Percentiles rank a stretch among this genome's conserved stretches.
phyloP scores from a whole-genome alignment of 2,113 vertebrate genomes.

The Lonchura striata region DNA sequence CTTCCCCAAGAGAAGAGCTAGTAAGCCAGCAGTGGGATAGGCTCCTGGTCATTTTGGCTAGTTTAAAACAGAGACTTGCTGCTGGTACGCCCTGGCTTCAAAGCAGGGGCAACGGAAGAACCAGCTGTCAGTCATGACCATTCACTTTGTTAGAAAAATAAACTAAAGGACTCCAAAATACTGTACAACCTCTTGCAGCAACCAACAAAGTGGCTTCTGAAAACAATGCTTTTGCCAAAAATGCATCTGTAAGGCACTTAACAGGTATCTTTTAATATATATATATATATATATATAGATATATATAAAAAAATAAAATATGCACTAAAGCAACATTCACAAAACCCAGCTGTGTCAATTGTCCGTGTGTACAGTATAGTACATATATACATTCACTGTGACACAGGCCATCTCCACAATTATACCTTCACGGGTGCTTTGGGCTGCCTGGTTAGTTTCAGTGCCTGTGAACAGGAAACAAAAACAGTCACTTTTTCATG shows the following conservation, averaged over 20 bases:
- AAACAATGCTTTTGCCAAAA: constrained; percentile 68
- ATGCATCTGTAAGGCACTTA: constrained; percentile 82
- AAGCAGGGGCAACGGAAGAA: background rate
- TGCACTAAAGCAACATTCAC: constrained; percentile 74
- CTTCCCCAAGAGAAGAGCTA: background rate
- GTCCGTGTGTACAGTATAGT: constrained; percentile 68
- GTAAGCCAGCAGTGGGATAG: constrained; percentile 19
- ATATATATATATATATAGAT: constrained; percentile 67
- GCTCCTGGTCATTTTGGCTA: constrained; percentile 51
- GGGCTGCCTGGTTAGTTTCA: constrained; percentile 81
- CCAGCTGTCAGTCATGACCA: background rate
- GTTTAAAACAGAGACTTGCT: constrained; percentile 40
- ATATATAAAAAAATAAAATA: constrained; percentile 82
- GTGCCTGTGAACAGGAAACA: constrained; percentile 71
- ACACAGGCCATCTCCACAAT: constrained; percentile 16
- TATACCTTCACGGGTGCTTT: constrained; percentile 81
- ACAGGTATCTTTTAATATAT: constrained; percentile 61
- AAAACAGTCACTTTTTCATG: background rate
- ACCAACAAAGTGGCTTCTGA: constrained; percentile 63
- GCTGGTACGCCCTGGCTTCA: background rate
- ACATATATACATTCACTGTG: constrained; percentile 68
- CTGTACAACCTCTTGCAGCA: constrained; percentile 59
- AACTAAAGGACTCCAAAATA: constrained; percentile 61
- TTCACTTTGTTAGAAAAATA: constrained; percentile 40
- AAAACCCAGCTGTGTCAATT: constrained; percentile 65